Evolutionary conservation across 2,888 invertebrate species (phyloP).

Genomic region (Drosophila austrosaltans): DNA sequence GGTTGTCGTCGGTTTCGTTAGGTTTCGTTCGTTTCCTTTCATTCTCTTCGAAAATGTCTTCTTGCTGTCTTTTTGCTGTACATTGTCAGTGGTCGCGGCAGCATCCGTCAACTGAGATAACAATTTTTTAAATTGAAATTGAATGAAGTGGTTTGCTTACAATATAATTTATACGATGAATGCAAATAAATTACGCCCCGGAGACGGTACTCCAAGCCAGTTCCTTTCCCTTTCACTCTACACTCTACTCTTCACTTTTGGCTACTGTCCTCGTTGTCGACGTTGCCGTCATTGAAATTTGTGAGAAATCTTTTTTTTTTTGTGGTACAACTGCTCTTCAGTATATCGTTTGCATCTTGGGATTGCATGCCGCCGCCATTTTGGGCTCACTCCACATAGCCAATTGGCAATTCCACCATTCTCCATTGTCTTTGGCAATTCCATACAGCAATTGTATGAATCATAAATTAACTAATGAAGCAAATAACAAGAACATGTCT

Average conservation of each 20-base stretch:
- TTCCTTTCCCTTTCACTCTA: slow-evolving; percentile 60
- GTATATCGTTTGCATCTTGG: slow-evolving; percentile 75
- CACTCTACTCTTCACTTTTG: slow-evolving; percentile 38
- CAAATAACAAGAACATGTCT: slow-evolving; percentile 37
- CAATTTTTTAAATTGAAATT: slow-evolving; percentile 83
- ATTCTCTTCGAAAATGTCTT: slow-evolving; percentile 60
- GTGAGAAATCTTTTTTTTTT: slow-evolving; percentile 73
- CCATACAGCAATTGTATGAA: slow-evolving; percentile 66
- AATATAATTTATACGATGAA: slow-evolving; percentile 83
- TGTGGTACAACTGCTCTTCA: slow-evolving; percentile 6
- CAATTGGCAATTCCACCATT: slow-evolving; percentile 33
- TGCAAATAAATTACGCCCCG: slow-evolving; percentile 81
- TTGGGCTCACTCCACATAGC: slow-evolving; percentile 54
- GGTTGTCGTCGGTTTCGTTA: slow-evolving; percentile 26
- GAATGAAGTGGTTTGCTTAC: slow-evolving; percentile 84
- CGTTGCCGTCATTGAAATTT: slow-evolving; percentile 69
- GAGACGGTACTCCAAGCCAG: slow-evolving; percentile 39
- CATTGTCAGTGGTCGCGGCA: slow-evolving; percentile 80
- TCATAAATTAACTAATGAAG: slow-evolving; percentile 77
- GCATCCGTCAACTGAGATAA: slow-evolving; percentile 82
- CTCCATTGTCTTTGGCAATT: slow-evolving; percentile 54
- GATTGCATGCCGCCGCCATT: slow-evolving; percentile 69
- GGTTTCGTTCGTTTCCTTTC: slow-evolving; percentile 46
- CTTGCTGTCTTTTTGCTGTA: slow-evolving; percentile 71
- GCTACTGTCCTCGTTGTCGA: slow-evolving; percentile 41